These are phyloP conservation scores for Gnathonemus echidnorhynchus DNA, from an alignment of 2,113 vertebrate genomes.

Conservation along the genomic window DNA sequence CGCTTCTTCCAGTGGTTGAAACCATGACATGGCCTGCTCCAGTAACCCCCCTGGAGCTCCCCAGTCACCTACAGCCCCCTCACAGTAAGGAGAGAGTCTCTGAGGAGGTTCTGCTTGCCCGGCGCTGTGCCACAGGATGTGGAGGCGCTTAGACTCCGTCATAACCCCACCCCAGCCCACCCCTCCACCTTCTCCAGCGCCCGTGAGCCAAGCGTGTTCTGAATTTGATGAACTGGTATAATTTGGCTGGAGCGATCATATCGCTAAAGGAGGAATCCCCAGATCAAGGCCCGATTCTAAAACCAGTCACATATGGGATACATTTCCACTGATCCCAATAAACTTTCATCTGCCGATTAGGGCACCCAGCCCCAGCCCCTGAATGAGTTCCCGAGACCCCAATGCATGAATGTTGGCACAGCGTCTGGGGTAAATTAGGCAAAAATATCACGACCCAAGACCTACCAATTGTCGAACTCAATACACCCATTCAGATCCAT, in stretches of 20 bases:
- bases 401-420: slow-evolving; percentile 30
- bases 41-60: background rate
- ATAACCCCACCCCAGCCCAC: background rate
- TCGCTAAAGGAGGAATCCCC: slow-evolving; percentile 53
- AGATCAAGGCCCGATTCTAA: slow-evolving; percentile 58
- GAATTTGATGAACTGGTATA: slow-evolving; percentile 63
- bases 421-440: slow-evolving; percentile 31
- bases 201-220: slow-evolving; percentile 49
- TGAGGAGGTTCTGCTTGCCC: background rate
- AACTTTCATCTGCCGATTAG: slow-evolving; percentile 58
- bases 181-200: slow-evolving; percentile 17
- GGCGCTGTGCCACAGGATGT: background rate
- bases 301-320: slow-evolving; percentile 61
- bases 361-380: slow-evolving; percentile 39
- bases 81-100: background rate
- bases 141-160: background rate
- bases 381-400: slow-evolving; percentile 29
- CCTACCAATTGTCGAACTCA: background rate
- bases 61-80: background rate
- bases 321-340: slow-evolving; percentile 63
- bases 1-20: background rate
- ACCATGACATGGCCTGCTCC: background rate
- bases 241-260: slow-evolving; percentile 56
- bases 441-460: background rate
- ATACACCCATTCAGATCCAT: background rate